phyloP scores from a whole-genome alignment of 2,888 invertebrate genomes.

The Scaptomyza polygonia region DNA sequence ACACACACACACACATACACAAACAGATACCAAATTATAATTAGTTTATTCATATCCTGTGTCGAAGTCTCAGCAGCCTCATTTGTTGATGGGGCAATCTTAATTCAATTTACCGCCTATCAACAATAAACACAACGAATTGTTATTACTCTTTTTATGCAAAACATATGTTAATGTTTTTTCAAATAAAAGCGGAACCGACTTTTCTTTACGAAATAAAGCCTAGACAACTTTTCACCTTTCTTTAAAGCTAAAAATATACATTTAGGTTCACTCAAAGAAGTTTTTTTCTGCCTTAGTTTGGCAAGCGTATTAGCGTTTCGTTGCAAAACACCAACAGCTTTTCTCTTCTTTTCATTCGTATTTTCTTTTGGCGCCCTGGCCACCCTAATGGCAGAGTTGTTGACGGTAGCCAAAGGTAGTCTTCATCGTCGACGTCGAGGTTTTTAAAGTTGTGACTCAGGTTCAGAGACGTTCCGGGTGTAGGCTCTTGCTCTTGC shows the following conservation, averaged over 20 bases:
- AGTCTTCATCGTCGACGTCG: constrained; percentile 36
- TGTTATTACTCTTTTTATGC: constrained; percentile 46
- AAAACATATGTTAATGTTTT: too few relatives aligned
- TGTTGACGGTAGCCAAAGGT: constrained; percentile 71
- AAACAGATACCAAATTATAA: constrained; percentile 65
- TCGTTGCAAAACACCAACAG: constrained; percentile 10
- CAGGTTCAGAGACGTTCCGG: constrained; percentile 42
- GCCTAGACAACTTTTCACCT: too few relatives aligned
- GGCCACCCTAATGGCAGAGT: constrained; percentile 76
- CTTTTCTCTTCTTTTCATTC: constrained; percentile 17
- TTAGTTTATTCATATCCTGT: constrained; percentile 80
- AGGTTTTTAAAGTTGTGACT: constrained; percentile 59
- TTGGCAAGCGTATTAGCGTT: constrained; percentile 21
- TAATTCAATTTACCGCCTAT: constrained; percentile 74
- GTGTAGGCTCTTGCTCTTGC: constrained; percentile 24
- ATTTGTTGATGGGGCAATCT: constrained; percentile 75
- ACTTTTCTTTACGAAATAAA: too few relatives aligned
- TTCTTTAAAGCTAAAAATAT: not conserved
- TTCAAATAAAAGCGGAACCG: too few relatives aligned
- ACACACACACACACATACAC: constrained; percentile 25
- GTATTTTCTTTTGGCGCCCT: constrained; percentile 27
- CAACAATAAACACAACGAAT: constrained; percentile 39
- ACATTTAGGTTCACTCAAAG: not conserved
- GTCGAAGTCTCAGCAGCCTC: constrained; percentile 71
- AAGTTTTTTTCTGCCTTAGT: not conserved